Percentiles rank a stretch among this genome's conserved stretches.
Conservation (phyloP, 2,888 invertebrate species). For the Malthinus seriepunctatus region DNA sequence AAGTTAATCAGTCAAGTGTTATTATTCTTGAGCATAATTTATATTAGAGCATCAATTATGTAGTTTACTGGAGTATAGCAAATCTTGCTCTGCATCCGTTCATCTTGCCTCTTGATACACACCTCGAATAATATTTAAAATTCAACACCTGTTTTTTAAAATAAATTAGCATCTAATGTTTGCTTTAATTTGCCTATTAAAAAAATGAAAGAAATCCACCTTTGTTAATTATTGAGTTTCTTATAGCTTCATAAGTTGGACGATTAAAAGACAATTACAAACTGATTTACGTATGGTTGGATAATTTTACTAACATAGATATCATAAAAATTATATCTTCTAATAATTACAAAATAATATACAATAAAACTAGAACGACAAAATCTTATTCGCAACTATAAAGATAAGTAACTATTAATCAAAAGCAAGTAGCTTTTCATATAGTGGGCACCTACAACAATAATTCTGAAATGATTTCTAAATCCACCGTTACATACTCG, state of each 20-base stretch:
- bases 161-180: no score
- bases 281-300: no score
- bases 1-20: conserved; percentile 17
- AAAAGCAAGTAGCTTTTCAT: conserved; percentile 7
- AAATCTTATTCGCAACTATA: neutral
- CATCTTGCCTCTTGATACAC: neutral
- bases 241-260: no score
- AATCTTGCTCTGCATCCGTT: conserved; percentile 30
- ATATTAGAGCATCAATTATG: conserved; percentile 29
- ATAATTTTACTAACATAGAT: neutral
- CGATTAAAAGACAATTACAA: no score
- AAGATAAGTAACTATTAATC: neutral
- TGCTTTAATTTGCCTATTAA: no score
- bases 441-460: conserved; percentile 14
- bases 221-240: no score
- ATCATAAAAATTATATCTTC: conserved; percentile 4
- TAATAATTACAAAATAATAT: conserved; percentile 1
- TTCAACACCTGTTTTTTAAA: no score
- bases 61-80: conserved; percentile 32
- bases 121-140: no score
- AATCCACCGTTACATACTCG: conserved; percentile 28
- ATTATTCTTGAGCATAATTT: conserved; percentile 15
- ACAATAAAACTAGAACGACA: conserved; percentile 1
- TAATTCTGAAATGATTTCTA: conserved; percentile 23
- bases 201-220: no score